Conservation (phyloP, 1,140 invertebrate species). For the Linepithema humile region DNA sequence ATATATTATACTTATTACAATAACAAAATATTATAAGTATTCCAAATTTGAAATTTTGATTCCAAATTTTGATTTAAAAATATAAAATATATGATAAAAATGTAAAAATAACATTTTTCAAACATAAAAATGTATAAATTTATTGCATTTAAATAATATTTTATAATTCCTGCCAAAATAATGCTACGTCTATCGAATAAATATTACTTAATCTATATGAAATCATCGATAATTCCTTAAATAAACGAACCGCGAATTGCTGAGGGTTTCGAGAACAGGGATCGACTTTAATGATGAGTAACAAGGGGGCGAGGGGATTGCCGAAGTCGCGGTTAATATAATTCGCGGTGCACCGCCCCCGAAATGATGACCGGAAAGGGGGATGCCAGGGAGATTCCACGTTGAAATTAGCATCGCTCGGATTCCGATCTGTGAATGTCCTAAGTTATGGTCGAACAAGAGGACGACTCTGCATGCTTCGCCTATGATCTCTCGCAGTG, state of each 20-base stretch:
- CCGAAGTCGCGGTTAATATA: constrained; percentile 59
- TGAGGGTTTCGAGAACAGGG: not conserved
- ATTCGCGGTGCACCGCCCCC: constrained; percentile 19
- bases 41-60: not conserved
- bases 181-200: not conserved
- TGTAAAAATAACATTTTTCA: not conserved
- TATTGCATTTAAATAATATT: not conserved
- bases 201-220: not conserved
- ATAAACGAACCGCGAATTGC: not conserved
- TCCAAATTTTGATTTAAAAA: not conserved
- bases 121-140: not conserved
- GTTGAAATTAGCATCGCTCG: constrained; percentile 67
- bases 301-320: not conserved
- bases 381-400: constrained; percentile 18
- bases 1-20: not conserved
- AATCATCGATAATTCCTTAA: not conserved
- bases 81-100: not conserved
- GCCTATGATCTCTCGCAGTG: not conserved
- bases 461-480: not conserved
- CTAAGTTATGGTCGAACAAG: constrained; percentile 52
- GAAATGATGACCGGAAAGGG: constrained; percentile 28
- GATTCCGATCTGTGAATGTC: constrained; percentile 45
- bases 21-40: not conserved
- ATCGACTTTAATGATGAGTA: not conserved
- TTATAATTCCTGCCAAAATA: not conserved